Percentiles rank a stretch among this genome's conserved stretches.
Evolutionary conservation across 2,797 vertebrate genomes (phyloP).

Genomic region (Poeciliopsis turneri): DNA sequence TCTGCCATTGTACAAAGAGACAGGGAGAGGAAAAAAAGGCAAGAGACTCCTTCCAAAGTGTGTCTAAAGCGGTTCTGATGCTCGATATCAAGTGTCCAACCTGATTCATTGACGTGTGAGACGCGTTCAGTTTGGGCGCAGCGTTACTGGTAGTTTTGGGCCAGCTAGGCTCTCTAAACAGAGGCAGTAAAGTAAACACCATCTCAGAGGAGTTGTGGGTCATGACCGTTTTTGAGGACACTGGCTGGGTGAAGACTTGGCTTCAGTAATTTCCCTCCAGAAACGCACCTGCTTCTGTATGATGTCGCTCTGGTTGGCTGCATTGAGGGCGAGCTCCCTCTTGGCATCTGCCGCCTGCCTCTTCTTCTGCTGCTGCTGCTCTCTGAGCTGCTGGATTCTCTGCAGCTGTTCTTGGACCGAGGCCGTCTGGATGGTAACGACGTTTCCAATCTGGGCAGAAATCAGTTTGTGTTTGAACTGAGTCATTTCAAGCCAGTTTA

Average conservation of each 20-base stretch:
- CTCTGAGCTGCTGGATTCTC: constrained; percentile 93
- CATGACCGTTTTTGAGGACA: constrained; percentile 28
- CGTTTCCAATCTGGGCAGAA: constrained; percentile 84
- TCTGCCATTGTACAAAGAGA: too few species aligned
- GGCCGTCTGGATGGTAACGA: constrained; percentile 92
- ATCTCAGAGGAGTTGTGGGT: constrained; percentile 9
- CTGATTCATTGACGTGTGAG: too few species aligned
- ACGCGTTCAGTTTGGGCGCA: too few species aligned
- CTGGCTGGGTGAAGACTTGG: constrained; percentile 16
- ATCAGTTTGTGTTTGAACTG: neutral
- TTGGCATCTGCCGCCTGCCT: constrained; percentile 91
- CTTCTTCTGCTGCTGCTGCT: constrained; percentile 95
- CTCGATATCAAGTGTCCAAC: too few species aligned
- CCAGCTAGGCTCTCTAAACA: constrained; percentile 15
- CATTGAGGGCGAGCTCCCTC: constrained; percentile 88
- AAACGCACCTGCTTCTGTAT: constrained; percentile 91
- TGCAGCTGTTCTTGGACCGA: constrained; percentile 95
- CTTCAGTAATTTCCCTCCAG: neutral
- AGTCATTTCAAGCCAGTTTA: neutral
- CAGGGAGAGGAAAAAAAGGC: too few species aligned
- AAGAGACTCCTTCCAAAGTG: too few species aligned
- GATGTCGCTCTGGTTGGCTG: constrained; percentile 92
- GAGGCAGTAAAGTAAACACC: constrained; percentile 31
- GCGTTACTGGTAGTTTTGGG: neutral
- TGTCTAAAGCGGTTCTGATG: too few species aligned